phyloP scores from a whole-genome alignment of 2,113 vertebrate species.

The Cebus imitator region DNA sequence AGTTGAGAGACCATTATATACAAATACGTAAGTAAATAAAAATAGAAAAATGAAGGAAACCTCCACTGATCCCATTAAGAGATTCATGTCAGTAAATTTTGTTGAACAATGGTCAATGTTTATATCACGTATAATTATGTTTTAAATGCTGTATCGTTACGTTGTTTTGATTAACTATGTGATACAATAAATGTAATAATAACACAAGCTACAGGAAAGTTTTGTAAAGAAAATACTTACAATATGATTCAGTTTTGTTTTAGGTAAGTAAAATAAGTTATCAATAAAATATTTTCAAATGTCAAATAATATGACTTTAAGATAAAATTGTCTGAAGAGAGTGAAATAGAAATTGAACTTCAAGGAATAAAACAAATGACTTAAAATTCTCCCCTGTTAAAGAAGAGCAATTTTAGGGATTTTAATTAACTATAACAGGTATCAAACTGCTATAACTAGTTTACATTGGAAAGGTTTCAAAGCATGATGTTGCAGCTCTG shows the following conservation, averaged over 20 bases:
- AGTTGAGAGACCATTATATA: background rate
- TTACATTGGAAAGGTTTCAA: fast-evolving
- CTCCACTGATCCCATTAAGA: fast-evolving
- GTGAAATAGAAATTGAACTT: background rate
- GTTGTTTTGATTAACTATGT: background rate
- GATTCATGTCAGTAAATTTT: background rate
- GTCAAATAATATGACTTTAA: background rate
- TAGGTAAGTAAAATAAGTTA: background rate
- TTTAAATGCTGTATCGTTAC: background rate
- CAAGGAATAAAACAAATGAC: background rate
- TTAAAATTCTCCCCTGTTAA: no score
- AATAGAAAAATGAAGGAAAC: fast-evolving
- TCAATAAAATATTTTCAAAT: background rate
- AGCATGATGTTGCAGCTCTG: background rate
- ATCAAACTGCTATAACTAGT: no score
- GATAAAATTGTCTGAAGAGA: background rate
- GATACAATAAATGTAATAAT: no score
- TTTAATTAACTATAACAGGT: background rate
- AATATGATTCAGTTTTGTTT: background rate
- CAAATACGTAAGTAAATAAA: fast-evolving
- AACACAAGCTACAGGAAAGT: background rate
- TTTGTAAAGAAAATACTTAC: background rate
- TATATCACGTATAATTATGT: background rate
- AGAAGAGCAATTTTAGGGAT: background rate
- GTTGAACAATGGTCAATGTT: background rate